These are phyloP conservation scores for Myotis davidii DNA, from an alignment of 2,113 vertebrate species.

Conservation along the genomic window DNA sequence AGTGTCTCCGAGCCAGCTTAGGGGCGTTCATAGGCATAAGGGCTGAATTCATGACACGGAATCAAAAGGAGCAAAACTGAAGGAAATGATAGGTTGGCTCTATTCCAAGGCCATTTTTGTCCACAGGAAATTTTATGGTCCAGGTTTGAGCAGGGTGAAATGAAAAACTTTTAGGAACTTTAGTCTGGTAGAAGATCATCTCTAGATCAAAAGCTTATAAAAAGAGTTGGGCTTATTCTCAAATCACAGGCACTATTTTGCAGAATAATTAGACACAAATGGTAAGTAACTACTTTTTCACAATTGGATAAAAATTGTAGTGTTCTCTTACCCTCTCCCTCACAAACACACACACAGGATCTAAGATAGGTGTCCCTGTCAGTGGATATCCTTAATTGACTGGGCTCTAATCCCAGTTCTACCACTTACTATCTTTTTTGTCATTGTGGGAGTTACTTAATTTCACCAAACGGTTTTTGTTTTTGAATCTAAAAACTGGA, in stretches of 20 bases:
- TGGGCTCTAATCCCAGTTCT: background rate
- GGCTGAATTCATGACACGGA: background rate
- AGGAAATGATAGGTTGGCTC: background rate
- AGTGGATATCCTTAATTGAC: background rate
- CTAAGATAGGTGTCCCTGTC: background rate
- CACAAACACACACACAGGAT: background rate
- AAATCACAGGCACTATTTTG: constrained; percentile 16
- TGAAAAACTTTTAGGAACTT: constrained; percentile 17
- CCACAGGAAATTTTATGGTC: background rate
- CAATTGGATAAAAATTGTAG: background rate
- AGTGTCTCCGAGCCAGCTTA: constrained; percentile 65
- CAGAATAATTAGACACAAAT: constrained; percentile 13
- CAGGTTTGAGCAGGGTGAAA: background rate
- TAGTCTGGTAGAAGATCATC: background rate
- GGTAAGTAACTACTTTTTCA: constrained; percentile 17
- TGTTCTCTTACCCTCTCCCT: background rate
- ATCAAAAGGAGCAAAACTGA: constrained; percentile 32
- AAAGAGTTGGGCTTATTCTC: constrained; percentile 4
- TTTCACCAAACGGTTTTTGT: constrained; percentile 21
- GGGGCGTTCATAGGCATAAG: background rate
- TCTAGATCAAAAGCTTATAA: constrained; percentile 11
- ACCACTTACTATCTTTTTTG: background rate
- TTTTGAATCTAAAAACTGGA: constrained; percentile 56
- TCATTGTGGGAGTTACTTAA: constrained; percentile 24
- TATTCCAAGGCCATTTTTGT: constrained; percentile 28